These are phyloP conservation scores for Thymelicus sylvestris DNA, from an alignment of 2,888 invertebrate genomes.

Conservation along the genomic window DNA sequence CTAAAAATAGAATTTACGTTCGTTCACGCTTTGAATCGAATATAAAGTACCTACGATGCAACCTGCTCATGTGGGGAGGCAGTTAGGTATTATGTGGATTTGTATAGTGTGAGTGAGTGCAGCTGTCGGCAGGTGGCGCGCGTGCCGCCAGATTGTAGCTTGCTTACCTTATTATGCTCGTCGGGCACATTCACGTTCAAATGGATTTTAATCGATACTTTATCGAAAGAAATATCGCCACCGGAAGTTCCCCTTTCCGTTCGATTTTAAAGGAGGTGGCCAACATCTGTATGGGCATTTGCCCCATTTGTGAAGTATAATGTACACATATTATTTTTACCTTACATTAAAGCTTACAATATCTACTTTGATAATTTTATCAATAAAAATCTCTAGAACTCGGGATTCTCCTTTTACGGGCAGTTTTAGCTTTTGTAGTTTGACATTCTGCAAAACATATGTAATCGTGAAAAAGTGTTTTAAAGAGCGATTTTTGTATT, in stretches of 20 bases:
- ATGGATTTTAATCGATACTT: constrained; percentile 37
- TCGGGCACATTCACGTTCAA: constrained; percentile 45
- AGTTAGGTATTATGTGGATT: constrained; percentile 8
- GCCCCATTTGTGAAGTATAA: no score
- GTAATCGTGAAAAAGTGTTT: no score
- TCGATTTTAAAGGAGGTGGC: constrained; percentile 13
- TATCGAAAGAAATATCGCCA: constrained; percentile 33
- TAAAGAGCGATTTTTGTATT: no score
- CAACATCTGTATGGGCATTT: no score
- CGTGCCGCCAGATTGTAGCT: constrained; percentile 51
- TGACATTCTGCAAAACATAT: no score
- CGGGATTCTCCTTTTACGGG: no score
- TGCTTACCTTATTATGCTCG: constrained; percentile 40
- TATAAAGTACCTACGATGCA: constrained; percentile 8
- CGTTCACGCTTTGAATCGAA: not conserved
- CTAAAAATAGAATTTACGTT: not conserved
- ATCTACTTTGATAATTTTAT: no score
- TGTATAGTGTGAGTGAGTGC: constrained; percentile 16
- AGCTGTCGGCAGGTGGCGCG: constrained; percentile 73
- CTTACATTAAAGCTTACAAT: no score
- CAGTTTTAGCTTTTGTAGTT: no score
- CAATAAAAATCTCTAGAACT: no score
- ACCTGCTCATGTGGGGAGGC: constrained; percentile 1
- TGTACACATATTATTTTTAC: no score
- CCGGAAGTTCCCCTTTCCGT: constrained; percentile 22